These are phyloP conservation scores for Pterostichus madidus DNA, from an alignment of 2,888 invertebrate genomes.

Conservation along the genomic window DNA sequence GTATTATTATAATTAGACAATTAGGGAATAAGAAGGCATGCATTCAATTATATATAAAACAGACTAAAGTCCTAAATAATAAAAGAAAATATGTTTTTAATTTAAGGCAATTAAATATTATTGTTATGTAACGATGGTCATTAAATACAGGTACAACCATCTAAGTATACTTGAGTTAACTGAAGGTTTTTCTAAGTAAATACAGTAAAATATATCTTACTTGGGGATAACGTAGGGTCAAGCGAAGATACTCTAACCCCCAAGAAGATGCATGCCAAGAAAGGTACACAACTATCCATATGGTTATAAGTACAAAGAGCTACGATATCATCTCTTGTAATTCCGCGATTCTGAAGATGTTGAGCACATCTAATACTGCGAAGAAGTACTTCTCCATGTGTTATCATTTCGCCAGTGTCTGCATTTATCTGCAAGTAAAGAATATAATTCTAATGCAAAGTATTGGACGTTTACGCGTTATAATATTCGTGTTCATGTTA, in stretches of 20 bases:
- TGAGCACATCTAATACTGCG: slow-evolving; percentile 77
- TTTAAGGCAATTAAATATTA: not conserved
- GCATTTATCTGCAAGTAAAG: slow-evolving; percentile 76
- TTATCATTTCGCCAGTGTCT: slow-evolving; percentile 76
- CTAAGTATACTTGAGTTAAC: too few species aligned
- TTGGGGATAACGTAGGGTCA: slow-evolving; percentile 69
- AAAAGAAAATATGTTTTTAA: not conserved
- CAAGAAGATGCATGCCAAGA: slow-evolving; percentile 77
- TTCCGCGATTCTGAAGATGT: slow-evolving; percentile 75
- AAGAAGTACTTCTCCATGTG: slow-evolving; percentile 75
- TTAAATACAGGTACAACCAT: too few species aligned
- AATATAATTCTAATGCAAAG: not conserved
- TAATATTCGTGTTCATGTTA: too few species aligned
- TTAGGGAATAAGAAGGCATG: not conserved
- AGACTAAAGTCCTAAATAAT: not conserved
- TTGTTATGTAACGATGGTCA: not conserved
- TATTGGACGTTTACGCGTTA: too few species aligned
- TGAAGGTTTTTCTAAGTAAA: too few species aligned
- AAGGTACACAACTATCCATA: slow-evolving; percentile 76
- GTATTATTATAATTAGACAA: not conserved
- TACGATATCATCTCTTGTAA: slow-evolving; percentile 77
- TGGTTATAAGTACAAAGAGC: slow-evolving; percentile 78
- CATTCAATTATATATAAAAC: too few species aligned
- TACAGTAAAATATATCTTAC: not conserved
- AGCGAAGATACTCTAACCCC: slow-evolving; percentile 74